Base-by-base conservation (phyloP, 2,113 vertebrate genomes). In the Varanus komodoensis region DNA sequence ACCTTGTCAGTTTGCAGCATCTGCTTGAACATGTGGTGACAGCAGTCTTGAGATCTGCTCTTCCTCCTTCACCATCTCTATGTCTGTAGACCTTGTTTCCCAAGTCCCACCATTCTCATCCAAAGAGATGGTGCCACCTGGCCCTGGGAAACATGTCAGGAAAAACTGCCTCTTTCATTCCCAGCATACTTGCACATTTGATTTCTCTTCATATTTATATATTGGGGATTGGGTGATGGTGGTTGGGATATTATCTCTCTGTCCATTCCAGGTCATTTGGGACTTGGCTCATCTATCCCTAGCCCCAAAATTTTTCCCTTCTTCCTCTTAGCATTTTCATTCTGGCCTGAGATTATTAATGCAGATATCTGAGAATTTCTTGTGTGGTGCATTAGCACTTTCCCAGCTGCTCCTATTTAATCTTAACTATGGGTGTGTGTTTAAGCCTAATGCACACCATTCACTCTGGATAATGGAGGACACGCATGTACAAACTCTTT, bases 381-480 rank as follows among this genome's bases (percentile, higher is more conserved):
- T 79, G 32, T 19, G 69, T 82, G 64, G 52, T 69, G 52, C 15
- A 74, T 77, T 68, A 68, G 21, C 29, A 83, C 48, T 75, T 84
- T 61, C 38, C 88, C 71, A 89, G 88, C 69, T 89, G 88, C 75
- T 89, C 69, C 88, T 75, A 83, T 89, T 84, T 89, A 83, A 83
- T 89, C 81, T 77, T 50, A 75, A 74, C 68, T 75, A 61, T 64
- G 73, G 27, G 75, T 78, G 44, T 69, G 54, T 82, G 38, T 69
- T 84, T 85, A 82, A 54, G 25, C 29, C 44, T 68, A 69, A 67
- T 86, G 61, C 87, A 91, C n/a, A 91, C 82, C 38, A 44, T 80
- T 91, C 61, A 57, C 81, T 27, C 27, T 84, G 21, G 52, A 69
- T 89, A 93, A 92, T 89, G 85, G 38, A 94, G 21, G 87, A 84